Percentiles rank a stretch among this genome's conserved stretches.
These are phyloP conservation scores for Myripristis jacobus DNA, from an alignment of 2,797 vertebrate species.

Conservation along the genomic window DNA sequence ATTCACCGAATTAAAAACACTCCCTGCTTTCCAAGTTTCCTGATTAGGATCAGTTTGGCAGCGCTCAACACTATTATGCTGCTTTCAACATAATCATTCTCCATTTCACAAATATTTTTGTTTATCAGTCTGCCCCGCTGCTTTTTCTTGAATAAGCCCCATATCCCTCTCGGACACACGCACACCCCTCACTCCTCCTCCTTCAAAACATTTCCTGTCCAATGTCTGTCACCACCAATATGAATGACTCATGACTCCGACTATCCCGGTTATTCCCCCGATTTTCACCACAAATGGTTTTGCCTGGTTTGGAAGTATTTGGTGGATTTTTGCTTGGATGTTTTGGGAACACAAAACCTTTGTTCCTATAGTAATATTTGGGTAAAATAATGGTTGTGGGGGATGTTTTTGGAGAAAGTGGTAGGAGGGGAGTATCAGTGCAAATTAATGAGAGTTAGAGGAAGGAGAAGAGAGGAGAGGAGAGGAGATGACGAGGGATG, in stretches of 20 bases:
- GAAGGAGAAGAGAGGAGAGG: constrained; percentile 1
- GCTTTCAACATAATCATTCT: background rate
- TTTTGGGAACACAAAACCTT: constrained; percentile 60
- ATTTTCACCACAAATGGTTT: constrained; percentile 61
- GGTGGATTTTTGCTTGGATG: constrained; percentile 49
- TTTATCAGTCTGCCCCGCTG: background rate
- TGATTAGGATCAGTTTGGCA: background rate
- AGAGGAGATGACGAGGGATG: constrained; percentile 11
- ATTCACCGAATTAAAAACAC: constrained; percentile 7
- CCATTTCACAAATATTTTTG: background rate
- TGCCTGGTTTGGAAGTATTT: constrained; percentile 61
- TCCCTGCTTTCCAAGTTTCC: background rate
- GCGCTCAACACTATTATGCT: background rate
- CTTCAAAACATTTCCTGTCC: constrained; percentile 44
- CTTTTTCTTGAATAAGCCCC: background rate
- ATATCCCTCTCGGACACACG: background rate
- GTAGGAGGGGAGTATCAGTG: constrained; percentile 22
- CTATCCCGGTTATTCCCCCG: constrained; percentile 48
- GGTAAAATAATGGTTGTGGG: constrained; percentile 23
- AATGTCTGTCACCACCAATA: constrained; percentile 50
- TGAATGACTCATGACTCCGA: constrained; percentile 51
- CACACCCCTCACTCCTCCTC: constrained; percentile 19
- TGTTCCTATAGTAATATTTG: constrained; percentile 63
- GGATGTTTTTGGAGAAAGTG: constrained; percentile 19
- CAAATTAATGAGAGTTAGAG: background rate